Conservation (phyloP, 2,113 vertebrate species). For the Equus quagga region DNA sequence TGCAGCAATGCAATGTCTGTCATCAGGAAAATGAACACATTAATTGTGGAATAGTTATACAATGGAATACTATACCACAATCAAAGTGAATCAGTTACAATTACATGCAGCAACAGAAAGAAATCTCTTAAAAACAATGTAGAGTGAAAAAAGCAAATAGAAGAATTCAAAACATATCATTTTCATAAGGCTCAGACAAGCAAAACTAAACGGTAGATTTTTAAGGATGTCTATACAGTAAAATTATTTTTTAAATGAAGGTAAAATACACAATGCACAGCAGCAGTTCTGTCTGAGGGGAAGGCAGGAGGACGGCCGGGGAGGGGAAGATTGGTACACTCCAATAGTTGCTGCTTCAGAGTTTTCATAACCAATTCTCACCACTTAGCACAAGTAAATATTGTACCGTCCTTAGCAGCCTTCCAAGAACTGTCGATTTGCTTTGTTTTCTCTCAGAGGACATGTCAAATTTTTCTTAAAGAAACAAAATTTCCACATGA, state of each 20-base stretch:
- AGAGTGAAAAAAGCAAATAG: background rate
- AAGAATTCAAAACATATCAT: constrained; percentile 15
- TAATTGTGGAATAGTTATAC: background rate
- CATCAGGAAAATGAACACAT: background rate
- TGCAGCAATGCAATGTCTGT: background rate
- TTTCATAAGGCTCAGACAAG: constrained; percentile 40
- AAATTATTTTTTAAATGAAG: constrained; percentile 10
- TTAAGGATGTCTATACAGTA: background rate
- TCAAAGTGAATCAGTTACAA: constrained; percentile 5
- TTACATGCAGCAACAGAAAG: background rate
- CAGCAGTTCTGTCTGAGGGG: background rate
- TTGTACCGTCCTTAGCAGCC: background rate
- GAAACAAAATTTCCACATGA: constrained; percentile 37
- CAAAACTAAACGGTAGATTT: background rate
- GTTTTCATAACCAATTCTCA: background rate
- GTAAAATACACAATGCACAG: background rate
- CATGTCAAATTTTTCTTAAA: constrained; percentile 31
- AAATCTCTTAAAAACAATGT: constrained; percentile 25
- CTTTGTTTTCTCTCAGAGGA: constrained; percentile 17
- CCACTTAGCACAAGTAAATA: background rate
- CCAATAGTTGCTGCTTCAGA: background rate
- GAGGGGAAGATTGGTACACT: background rate
- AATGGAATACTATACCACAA: background rate
- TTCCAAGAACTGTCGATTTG: constrained; percentile 20
- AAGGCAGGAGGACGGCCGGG: background rate